Evolutionary conservation across 1,140 invertebrate genomes (phyloP).

Genomic region (Muscidifurax raptorellus): DNA sequence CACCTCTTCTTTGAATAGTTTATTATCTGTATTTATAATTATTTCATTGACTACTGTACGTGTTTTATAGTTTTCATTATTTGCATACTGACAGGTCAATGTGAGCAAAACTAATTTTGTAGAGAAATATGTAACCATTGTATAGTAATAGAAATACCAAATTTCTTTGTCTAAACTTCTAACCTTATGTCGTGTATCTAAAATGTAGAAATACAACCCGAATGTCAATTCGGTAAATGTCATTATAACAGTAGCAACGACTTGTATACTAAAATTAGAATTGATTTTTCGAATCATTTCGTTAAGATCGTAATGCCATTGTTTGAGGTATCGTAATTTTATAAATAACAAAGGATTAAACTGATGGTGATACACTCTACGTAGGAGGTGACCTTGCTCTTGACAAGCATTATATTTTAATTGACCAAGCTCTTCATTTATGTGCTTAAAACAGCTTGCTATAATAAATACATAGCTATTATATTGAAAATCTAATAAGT

Average conservation of each 20-base stretch:
- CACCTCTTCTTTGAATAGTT: slow-evolving; percentile 68
- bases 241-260: slow-evolving; percentile 57
- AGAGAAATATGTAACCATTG: slow-evolving; percentile 59
- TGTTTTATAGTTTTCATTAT: slow-evolving; percentile 58
- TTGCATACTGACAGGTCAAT: slow-evolving; percentile 65
- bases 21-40: slow-evolving; percentile 60
- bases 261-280: slow-evolving; percentile 61
- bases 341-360: slow-evolving; percentile 63
- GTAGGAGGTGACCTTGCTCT: slow-evolving; percentile 61
- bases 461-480: slow-evolving; percentile 64
- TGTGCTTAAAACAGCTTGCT: slow-evolving; percentile 61
- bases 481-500: slow-evolving; percentile 64
- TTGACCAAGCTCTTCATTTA: slow-evolving; percentile 59
- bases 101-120: slow-evolving; percentile 62
- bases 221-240: slow-evolving; percentile 69
- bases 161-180: slow-evolving; percentile 57
- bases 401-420: slow-evolving; percentile 51
- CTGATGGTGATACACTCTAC: slow-evolving; percentile 59
- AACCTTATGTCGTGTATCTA: slow-evolving; percentile 38
- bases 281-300: slow-evolving; percentile 64
- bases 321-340: slow-evolving; percentile 63
- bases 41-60: slow-evolving; percentile 63
- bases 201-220: slow-evolving; percentile 67
- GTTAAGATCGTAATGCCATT: slow-evolving; percentile 64
- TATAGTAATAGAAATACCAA: slow-evolving; percentile 61